These are phyloP conservation scores for Trachymyrmex cornetzi DNA, from an alignment of 1,140 invertebrate genomes.

Conservation along the genomic window DNA sequence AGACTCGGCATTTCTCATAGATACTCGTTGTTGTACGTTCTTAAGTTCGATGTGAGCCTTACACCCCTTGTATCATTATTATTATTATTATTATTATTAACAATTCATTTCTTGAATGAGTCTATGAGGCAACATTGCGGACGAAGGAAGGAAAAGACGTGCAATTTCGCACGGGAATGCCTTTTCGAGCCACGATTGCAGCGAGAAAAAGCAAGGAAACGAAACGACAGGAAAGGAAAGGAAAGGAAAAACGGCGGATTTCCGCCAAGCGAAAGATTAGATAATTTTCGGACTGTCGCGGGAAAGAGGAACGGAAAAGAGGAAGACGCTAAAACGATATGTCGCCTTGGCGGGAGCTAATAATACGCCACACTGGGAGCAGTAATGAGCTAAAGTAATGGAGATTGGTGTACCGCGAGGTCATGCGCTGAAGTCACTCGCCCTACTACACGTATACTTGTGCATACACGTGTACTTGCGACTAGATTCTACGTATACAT, in stretches of 20 bases:
- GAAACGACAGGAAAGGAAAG: not conserved
- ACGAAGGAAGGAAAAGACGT: not conserved
- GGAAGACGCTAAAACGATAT: slow-evolving; percentile 58
- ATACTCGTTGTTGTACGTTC: not conserved
- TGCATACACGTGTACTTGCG: not conserved
- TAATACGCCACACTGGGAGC: slow-evolving; percentile 55
- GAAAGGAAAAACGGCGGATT: slow-evolving; percentile 17
- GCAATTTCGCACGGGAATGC: not conserved
- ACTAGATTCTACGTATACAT: not conserved
- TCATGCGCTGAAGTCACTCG: slow-evolving; percentile 50
- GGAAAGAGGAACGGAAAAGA: not conserved
- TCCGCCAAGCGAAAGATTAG: slow-evolving; percentile 19
- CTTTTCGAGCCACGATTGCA: not conserved
- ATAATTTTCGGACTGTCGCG: slow-evolving; percentile 49
- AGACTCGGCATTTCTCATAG: not conserved
- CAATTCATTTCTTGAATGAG: not conserved
- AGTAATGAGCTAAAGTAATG: slow-evolving; percentile 81
- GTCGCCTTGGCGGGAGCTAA: slow-evolving; percentile 47
- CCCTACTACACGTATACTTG: not conserved
- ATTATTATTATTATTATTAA: slow-evolving; percentile 19
- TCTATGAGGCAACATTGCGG: not conserved
- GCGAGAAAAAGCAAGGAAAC: not conserved
- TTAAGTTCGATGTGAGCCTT: not conserved
- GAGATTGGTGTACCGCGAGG: slow-evolving; percentile 77
- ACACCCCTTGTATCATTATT: not conserved